Evolutionary conservation across 2,113 vertebrate genomes (phyloP).

Genomic region (Cyanistes caeruleus): DNA sequence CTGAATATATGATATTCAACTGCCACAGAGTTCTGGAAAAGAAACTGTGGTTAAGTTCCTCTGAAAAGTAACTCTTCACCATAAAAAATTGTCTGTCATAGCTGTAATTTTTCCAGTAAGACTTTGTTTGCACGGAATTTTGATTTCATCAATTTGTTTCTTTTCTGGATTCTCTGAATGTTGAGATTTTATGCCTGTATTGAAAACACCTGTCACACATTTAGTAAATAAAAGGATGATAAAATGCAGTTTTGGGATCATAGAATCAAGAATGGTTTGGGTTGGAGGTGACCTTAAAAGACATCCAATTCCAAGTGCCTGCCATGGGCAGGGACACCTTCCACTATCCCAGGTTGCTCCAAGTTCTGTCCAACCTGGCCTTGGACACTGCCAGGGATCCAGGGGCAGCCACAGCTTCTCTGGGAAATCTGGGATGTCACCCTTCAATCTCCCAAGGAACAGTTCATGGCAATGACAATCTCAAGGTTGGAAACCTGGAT

Average conservation of each 20-base stretch:
- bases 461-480: neutral
- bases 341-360: neutral
- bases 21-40: neutral
- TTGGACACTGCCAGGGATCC: neutral
- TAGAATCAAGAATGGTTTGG: neutral
- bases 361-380: rapidly evolving
- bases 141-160: neutral
- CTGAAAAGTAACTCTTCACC: neutral
- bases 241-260: neutral
- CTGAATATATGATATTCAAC: neutral
- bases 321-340: too few relatives aligned
- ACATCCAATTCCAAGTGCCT: neutral
- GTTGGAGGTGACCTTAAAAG: neutral
- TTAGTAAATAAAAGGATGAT: neutral
- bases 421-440: neutral
- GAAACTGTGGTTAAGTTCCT: neutral
- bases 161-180: neutral
- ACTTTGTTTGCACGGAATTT: neutral
- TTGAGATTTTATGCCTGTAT: rapidly evolving
- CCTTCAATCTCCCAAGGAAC: neutral
- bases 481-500: neutral
- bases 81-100: neutral
- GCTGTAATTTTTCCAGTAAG: neutral
- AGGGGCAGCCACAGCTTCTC: neutral
- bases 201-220: neutral